A percentile compares a stretch with the other conserved stretches of the same genome.
phyloP scores from a whole-genome alignment of 2,888 invertebrate genomes.

The Ectemnius cavifrons region DNA sequence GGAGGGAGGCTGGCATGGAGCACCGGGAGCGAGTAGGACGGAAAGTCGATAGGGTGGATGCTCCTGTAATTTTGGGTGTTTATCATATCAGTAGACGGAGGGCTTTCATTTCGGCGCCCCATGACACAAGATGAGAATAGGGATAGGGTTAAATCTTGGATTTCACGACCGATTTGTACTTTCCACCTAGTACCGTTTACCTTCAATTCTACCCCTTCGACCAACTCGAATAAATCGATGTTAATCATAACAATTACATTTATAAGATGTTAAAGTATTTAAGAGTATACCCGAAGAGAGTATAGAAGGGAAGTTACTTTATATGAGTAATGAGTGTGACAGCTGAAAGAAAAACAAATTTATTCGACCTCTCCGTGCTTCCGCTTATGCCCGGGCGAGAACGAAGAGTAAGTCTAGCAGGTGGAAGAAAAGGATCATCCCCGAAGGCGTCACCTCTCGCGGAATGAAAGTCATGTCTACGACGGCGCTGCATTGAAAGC shows the following conservation, averaged over 20 bases:
- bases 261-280: no score
- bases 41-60: constrained; percentile 41
- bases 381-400: constrained; percentile 17
- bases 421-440: constrained; percentile 24
- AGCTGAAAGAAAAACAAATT: no score
- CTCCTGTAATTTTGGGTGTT: constrained; percentile 70
- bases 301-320: no score
- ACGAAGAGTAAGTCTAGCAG: constrained; percentile 27
- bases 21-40: constrained; percentile 41
- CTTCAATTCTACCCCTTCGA: no score
- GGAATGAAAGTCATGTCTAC: constrained; percentile 49
- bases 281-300: no score
- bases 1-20: constrained; percentile 25
- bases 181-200: constrained; percentile 10
- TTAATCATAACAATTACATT: no score
- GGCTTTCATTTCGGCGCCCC: constrained; percentile 54
- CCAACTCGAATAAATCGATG: no score
- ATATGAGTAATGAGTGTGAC: no score
- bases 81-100: constrained; percentile 67
- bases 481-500: constrained; percentile 46
- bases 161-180: constrained; percentile 50
- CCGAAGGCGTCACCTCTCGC: constrained; percentile 43
- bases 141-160: constrained; percentile 53
- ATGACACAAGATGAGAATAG: constrained; percentile 16
- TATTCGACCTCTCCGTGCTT: no score